Evolutionary conservation across 53 echinoderm and acorn worm genomes (phyloP), one percentile per base, ranked within the genome.

Genomic region (Actinopyga echinites): DNA sequence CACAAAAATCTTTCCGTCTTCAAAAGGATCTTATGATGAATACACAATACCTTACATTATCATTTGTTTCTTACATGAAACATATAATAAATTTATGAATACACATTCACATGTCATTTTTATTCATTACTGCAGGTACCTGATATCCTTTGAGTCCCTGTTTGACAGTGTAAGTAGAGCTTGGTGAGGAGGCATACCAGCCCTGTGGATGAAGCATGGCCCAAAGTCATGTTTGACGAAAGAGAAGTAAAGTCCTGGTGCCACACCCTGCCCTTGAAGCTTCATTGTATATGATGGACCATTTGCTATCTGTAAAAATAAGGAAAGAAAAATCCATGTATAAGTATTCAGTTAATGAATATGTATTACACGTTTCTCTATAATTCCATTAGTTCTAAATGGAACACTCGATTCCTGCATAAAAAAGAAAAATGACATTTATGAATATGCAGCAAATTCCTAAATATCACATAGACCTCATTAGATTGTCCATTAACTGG

Each of bases 191-290:
- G 99, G 99, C 99, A 99, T 99, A n/a, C 99, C 99, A 45, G 94
- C 99, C 8, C 99, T 89, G 59, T 99, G 99, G 79, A 99, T 99
- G 92, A 99, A 94, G 56, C 99, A 95, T 0, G 99, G 99, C 1
- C 99, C 99, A 92, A 99, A 99, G 99, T 99, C 92, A 83, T 92
- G 88, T 79, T 85, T 90, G 67, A 68, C 87, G 81, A 99, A 99
- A 79, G 99, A 99, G 87, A 99, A 95, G 58, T 99, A 92, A 3
- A 99, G 87, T 1, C 99, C 94, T 2, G 94, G 99, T 40, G 92
- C 92, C n/a, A 99, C 99, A 3, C 94, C 91, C 37, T 89, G 90
- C 6, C 94, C 94, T 30, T 79, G 71, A 11, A 99, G 81, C 65
- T 78, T 90, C 49, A 99, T 93, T 65, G 88, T 86, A 56, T 92